phyloP scores from a whole-genome alignment of 1,140 invertebrate genomes.

The Conus betulinus region DNA sequence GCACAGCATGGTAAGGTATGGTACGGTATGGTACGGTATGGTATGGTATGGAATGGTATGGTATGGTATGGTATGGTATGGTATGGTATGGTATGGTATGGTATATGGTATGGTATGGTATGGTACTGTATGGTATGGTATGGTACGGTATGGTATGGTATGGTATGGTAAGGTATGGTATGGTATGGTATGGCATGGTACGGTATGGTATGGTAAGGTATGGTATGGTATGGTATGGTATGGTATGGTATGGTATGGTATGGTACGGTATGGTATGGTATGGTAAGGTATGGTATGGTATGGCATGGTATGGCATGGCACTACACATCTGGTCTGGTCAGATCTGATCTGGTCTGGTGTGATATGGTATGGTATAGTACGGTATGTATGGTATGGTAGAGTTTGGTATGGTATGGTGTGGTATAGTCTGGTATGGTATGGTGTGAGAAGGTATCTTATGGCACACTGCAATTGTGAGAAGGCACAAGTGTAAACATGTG shows the following conservation, averaged over 20 bases:
- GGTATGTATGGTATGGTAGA: conserved; percentile 23
- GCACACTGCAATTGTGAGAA: not conserved
- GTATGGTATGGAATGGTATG: conserved; percentile 40
- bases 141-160: conserved; percentile 42
- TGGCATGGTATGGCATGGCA: conserved; percentile 29
- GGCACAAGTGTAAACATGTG: not conserved
- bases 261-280: conserved; percentile 56
- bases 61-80: conserved; percentile 45
- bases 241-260: conserved; percentile 53
- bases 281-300: conserved; percentile 39
- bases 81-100: conserved; percentile 24
- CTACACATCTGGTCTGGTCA: not conserved
- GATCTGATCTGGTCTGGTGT: not conserved
- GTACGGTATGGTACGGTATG: too few species aligned
- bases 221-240: conserved; percentile 60
- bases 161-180: conserved; percentile 32
- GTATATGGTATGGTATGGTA: conserved; percentile 25
- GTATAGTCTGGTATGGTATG: conserved; percentile 55
- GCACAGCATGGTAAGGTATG: not conserved
- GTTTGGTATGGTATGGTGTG: conserved; percentile 41
- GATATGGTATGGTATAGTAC: conserved; percentile 29
- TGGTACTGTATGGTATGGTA: conserved; percentile 34
- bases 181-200: not conserved
- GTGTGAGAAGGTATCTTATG: conserved; percentile 51
- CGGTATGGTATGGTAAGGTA: conserved; percentile 51